Conservation (phyloP, 1,140 invertebrate species). For the Temnothorax nylanderi region DNA sequence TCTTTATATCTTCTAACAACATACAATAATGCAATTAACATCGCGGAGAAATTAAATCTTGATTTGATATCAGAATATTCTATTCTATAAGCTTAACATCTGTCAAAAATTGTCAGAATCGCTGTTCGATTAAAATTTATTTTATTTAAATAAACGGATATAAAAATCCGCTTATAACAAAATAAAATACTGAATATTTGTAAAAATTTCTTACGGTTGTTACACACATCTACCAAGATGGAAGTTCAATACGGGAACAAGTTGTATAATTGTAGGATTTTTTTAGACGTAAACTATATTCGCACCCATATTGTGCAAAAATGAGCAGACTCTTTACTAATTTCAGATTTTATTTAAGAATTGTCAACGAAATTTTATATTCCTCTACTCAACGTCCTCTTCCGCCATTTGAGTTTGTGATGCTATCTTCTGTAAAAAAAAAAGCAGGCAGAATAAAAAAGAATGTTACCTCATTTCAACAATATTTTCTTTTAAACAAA, state of each 20-base stretch:
- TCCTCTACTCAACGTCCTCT: conserved; percentile 83
- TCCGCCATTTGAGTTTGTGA: conserved; percentile 81
- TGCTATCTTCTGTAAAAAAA: conserved; percentile 80
- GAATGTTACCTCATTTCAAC: neutral
- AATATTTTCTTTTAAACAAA: conserved; percentile 2
- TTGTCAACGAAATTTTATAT: conserved; percentile 71
- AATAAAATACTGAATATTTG: conserved; percentile 38
- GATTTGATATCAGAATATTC: conserved; percentile 2
- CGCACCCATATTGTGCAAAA: conserved; percentile 63
- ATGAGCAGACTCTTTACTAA: conserved; percentile 69
- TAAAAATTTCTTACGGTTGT: conserved; percentile 27
- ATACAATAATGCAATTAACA: neutral
- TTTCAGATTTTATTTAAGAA: conserved; percentile 75
- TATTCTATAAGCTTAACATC: neutral
- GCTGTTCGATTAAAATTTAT: neutral
- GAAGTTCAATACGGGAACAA: conserved; percentile 58
- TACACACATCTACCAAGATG: conserved; percentile 44
- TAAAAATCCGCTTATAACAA: conserved; percentile 22
- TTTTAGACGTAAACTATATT: conserved; percentile 57
- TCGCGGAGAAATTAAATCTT: too few relatives aligned
- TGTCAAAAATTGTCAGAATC: conserved; percentile 1
- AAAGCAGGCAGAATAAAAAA: conserved; percentile 36
- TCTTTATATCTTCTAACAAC: conserved; percentile 16
- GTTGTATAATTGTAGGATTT: conserved; percentile 38
- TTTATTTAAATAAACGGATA: conserved; percentile 31